phyloP scores from a whole-genome alignment of 2,113 vertebrate genomes.

The Odontesthes bonariensis region DNA sequence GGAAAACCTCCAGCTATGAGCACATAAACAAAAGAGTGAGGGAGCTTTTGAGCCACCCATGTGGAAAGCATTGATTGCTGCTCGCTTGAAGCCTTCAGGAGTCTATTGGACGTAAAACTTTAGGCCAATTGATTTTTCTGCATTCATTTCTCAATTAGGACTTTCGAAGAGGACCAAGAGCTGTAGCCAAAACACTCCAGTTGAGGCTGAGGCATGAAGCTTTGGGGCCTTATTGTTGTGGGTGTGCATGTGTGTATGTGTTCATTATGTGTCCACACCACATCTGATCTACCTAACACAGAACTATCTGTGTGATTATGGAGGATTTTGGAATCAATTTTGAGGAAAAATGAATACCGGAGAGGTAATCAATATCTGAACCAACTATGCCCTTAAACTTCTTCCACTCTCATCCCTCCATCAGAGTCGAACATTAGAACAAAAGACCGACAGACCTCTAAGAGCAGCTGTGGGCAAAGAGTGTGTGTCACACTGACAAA shows the following conservation, averaged over 20 bases:
- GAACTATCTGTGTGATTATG: conserved; percentile 58
- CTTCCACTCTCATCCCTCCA: conserved; percentile 47
- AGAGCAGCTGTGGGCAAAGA: conserved; percentile 59
- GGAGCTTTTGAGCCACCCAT: conserved; percentile 60
- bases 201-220: conserved; percentile 41
- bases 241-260: conserved; percentile 19
- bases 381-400: conserved; percentile 68
- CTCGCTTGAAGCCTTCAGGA: conserved; percentile 75
- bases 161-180: conserved; percentile 61
- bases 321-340: conserved; percentile 75
- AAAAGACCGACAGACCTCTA: conserved; percentile 58
- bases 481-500: conserved; percentile 49
- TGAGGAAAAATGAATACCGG: conserved; percentile 56
- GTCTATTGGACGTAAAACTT: conserved; percentile 76
- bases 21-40: conserved; percentile 72
- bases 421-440: conserved; percentile 55
- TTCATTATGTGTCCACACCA: conserved; percentile 1
- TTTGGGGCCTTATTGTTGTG: conserved; percentile 57
- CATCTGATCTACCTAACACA: conserved; percentile 64
- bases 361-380: conserved; percentile 73
- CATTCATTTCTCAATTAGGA: conserved; percentile 84
- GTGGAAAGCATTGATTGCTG: conserved; percentile 79
- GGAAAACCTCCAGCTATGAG: conserved; percentile 78
- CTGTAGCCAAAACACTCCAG: conserved; percentile 54
- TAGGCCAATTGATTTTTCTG: conserved; percentile 82